These are phyloP conservation scores for Etia nguti DNA, from an alignment of 2,113 vertebrate species.

Conservation along the genomic window DNA sequence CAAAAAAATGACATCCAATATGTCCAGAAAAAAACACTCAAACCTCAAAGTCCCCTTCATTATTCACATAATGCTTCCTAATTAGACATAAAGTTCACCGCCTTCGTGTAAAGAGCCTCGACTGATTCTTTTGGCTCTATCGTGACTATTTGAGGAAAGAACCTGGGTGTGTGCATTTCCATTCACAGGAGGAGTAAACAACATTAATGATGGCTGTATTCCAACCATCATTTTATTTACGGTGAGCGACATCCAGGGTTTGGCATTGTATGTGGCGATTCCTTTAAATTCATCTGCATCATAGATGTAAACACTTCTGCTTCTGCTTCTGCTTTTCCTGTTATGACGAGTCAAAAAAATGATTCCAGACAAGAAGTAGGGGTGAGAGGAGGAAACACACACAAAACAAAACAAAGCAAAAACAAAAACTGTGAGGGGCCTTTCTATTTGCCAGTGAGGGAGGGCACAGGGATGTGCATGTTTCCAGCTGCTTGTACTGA, in stretches of 20 bases:
- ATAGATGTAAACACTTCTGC: neutral
- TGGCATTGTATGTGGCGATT: neutral
- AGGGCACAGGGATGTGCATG: neutral
- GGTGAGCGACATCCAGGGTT: neutral
- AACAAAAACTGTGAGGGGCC: neutral
- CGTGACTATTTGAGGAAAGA: neutral
- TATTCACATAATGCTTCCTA: neutral
- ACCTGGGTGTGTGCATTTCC: neutral
- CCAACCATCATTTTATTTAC: neutral
- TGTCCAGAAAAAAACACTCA: neutral
- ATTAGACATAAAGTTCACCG: neutral
- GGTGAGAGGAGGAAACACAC: neutral
- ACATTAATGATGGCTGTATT: neutral
- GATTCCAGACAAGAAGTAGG: neutral
- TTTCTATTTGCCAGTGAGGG: neutral
- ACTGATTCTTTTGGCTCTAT: neutral
- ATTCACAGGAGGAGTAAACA: neutral
- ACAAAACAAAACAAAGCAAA: neutral
- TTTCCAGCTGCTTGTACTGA: neutral
- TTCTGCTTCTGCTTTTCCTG: neutral
- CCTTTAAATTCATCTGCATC: neutral
- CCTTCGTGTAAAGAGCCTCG: neutral
- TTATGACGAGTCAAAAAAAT: neutral
- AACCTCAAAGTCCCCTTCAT: neutral
- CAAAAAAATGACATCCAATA: neutral